A percentile compares a stretch with the other conserved stretches of the same genome.
phyloP scores from a whole-genome alignment of 2,797 vertebrate genomes.

The Mormyrops attenuatus region DNA sequence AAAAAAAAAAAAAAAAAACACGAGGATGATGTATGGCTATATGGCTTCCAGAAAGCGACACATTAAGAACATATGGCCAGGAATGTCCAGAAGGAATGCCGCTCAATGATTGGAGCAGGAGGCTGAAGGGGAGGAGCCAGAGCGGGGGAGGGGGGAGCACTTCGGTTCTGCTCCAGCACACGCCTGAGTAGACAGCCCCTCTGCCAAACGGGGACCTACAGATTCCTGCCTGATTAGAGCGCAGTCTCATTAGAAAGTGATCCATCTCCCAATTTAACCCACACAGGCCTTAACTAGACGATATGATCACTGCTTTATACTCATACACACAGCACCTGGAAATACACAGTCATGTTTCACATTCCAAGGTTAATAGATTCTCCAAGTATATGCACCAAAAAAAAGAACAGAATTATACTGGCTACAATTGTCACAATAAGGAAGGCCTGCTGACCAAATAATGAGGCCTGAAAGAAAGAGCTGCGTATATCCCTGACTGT shows the following conservation, averaged over 20 bases:
- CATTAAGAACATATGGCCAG: conserved; percentile 4
- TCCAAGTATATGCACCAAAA: not conserved
- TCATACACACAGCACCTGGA: not conserved
- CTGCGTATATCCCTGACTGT: not conserved
- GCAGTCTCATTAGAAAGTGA: not conserved
- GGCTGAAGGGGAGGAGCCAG: conserved; percentile 48
- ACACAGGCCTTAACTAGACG: not conserved
- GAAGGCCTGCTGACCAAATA: not conserved
- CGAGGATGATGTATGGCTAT: not conserved
- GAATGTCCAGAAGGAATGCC: not conserved
- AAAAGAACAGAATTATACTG: not conserved
- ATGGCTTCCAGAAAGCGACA: not conserved
- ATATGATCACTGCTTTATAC: not conserved
- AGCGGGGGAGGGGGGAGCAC: conserved; percentile 54
- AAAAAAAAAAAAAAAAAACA: not conserved
- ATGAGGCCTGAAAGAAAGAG: not conserved
- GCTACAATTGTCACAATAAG: not conserved
- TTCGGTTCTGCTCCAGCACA: not conserved
- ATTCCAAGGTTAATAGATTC: not conserved
- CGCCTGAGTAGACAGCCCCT: not conserved
- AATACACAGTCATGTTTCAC: not conserved
- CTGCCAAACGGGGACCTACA: not conserved
- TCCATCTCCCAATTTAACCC: not conserved
- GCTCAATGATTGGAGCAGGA: conserved; percentile 29
- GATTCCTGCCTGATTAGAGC: not conserved